phyloP scores from a whole-genome alignment of 1,140 invertebrate species.

The Apis laboriosa region DNA sequence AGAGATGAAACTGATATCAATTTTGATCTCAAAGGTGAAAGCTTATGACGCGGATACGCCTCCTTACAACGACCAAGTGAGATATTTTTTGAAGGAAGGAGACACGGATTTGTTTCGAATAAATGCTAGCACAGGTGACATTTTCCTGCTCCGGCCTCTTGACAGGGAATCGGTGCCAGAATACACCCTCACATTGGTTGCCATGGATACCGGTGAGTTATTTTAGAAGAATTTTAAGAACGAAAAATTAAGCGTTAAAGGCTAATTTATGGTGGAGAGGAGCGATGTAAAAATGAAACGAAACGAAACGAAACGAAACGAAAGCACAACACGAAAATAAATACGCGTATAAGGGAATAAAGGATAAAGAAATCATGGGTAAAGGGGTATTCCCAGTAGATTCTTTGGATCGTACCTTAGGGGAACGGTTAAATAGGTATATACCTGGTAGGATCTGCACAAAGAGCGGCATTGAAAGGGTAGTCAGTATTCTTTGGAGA shows the following conservation, averaged over 20 bases:
- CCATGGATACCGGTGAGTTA: conserved; percentile 94
- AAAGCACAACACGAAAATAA: not conserved
- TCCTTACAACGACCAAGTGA: conserved; percentile 92
- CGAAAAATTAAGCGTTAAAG: not conserved
- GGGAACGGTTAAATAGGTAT: conserved; percentile 49
- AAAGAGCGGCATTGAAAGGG: conserved; percentile 52
- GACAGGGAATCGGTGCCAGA: conserved; percentile 92
- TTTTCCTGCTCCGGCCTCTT: conserved; percentile 89
- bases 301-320: too few species aligned
- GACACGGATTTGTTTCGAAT: conserved; percentile 93
- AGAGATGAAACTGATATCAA: not conserved
- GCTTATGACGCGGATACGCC: conserved; percentile 95
- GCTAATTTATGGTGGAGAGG: conserved; percentile 12
- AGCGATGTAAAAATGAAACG: too few species aligned
- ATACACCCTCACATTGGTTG: conserved; percentile 92
- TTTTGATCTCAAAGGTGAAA: conserved; percentile 83
- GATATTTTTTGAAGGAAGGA: conserved; percentile 96
- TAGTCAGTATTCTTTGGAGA: conserved; percentile 42
- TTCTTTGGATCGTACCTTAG: conserved; percentile 10
- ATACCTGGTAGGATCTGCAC: conserved; percentile 40
- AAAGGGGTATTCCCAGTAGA: conserved; percentile 12
- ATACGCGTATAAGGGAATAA: not conserved
- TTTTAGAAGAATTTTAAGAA: not conserved
- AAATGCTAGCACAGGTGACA: conserved; percentile 93
- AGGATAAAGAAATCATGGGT: conserved; percentile 23